phyloP scores from a whole-genome alignment of 2,797 vertebrate genomes.

The Gallirallus australis region DNA sequence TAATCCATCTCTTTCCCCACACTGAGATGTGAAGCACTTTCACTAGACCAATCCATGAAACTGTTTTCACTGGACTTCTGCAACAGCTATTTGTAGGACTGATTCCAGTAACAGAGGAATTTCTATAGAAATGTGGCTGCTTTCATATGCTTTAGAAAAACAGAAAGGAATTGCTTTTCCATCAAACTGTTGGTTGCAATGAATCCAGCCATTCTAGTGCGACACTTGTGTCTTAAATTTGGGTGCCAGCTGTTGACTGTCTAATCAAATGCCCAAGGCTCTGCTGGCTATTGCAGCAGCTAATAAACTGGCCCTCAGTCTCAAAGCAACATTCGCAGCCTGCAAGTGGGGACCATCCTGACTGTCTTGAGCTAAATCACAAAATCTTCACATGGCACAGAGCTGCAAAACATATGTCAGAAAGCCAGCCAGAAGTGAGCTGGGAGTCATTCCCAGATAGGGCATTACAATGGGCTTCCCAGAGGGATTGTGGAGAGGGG shows the following conservation, averaged over 20 bases:
- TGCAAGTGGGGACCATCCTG: background rate
- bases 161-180: background rate
- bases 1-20: rapidly evolving
- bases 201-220: background rate
- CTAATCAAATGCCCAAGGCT: background rate
- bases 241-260: background rate
- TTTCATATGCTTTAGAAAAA: background rate
- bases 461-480: background rate
- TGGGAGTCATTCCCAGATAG: background rate
- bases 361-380: background rate
- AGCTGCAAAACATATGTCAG: background rate
- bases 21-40: background rate
- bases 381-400: background rate
- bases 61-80: background rate
- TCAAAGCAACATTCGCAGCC: background rate
- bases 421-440: background rate
- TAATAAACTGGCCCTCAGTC: background rate
- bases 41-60: background rate
- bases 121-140: background rate
- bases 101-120: background rate
- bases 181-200: background rate
- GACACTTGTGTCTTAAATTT: background rate
- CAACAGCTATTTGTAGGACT: background rate
- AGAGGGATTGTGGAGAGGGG: background rate
- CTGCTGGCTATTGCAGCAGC: background rate